Evolutionary conservation across 2,888 invertebrate species (phyloP).

Genomic region (Sphecodes monilicornis): DNA sequence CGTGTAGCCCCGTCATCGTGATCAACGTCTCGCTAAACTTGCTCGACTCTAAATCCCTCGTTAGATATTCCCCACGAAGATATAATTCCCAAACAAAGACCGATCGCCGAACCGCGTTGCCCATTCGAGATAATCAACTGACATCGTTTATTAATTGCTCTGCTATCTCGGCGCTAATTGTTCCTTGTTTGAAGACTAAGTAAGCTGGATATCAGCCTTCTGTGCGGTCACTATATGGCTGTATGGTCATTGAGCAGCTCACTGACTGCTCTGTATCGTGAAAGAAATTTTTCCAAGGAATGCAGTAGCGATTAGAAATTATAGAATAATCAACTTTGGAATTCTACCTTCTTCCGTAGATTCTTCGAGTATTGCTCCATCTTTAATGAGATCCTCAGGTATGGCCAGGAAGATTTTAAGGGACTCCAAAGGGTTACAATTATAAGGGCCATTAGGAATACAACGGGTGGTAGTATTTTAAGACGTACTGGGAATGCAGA

Average conservation of each 20-base stretch:
- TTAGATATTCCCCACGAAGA: background rate
- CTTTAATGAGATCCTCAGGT: too few relatives aligned
- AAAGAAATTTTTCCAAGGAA: background rate
- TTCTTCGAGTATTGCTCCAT: too few relatives aligned
- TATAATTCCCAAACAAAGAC: background rate
- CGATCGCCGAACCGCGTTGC: background rate
- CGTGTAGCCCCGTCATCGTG: slow-evolving; percentile 29
- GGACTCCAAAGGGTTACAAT: too few relatives aligned
- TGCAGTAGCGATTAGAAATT: too few relatives aligned
- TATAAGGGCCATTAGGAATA: too few relatives aligned
- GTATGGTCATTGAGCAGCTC: background rate
- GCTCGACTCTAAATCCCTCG: background rate
- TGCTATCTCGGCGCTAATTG: background rate
- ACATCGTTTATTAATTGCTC: background rate
- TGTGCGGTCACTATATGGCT: background rate
- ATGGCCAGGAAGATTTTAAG: too few relatives aligned
- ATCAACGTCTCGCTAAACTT: slow-evolving; percentile 34
- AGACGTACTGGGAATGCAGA: too few relatives aligned
- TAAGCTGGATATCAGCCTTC: background rate
- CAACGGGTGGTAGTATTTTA: too few relatives aligned
- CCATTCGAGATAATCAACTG: slow-evolving; percentile 4
- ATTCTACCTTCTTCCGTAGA: too few relatives aligned
- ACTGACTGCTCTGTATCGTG: background rate
- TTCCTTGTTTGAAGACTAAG: background rate
- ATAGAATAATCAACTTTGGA: too few relatives aligned